phyloP scores from a whole-genome alignment of 1,140 invertebrate species.

The Zophobas atratus region DNA sequence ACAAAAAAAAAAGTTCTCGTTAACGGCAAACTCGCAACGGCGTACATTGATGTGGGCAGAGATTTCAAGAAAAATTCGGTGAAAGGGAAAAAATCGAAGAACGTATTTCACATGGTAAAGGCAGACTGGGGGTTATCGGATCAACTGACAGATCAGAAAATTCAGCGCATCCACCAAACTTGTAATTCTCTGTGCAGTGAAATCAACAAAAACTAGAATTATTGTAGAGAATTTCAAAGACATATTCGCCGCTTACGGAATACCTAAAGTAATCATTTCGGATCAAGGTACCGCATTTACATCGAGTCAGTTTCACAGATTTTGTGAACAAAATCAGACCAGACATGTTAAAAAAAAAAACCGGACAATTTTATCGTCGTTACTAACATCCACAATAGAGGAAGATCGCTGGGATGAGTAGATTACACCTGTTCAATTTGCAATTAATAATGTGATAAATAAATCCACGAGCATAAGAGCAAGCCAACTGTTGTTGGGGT shows the following conservation, averaged over 20 bases:
- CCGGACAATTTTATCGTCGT: conserved; percentile 49
- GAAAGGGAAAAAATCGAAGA: too few relatives aligned
- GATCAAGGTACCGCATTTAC: conserved; percentile 61
- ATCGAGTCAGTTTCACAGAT: conserved; percentile 55
- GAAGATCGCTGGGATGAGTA: conserved; percentile 34
- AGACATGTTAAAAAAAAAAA: conserved; percentile 59
- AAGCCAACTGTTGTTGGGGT: conserved; percentile 52
- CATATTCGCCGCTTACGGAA: conserved; percentile 53
- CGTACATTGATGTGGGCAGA: too few relatives aligned
- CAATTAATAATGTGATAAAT: conserved; percentile 55
- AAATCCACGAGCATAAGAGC: conserved; percentile 56
- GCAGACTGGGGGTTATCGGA: too few relatives aligned
- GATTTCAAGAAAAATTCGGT: too few relatives aligned
- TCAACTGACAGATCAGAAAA: too few relatives aligned
- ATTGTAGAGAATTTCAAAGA: conserved; percentile 45
- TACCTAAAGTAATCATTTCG: conserved; percentile 56
- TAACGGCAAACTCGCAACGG: too few relatives aligned
- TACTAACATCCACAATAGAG: conserved; percentile 43
- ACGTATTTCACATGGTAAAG: too few relatives aligned
- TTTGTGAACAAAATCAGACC: conserved; percentile 53
- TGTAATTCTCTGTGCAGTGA: conserved; percentile 33
- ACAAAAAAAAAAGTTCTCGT: too few relatives aligned
- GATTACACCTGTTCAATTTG: conserved; percentile 53
- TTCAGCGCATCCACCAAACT: not conserved
- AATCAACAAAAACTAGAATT: conserved; percentile 49